phyloP scores from a whole-genome alignment of 2,113 vertebrate species.

The Rhinolophus sinicus region DNA sequence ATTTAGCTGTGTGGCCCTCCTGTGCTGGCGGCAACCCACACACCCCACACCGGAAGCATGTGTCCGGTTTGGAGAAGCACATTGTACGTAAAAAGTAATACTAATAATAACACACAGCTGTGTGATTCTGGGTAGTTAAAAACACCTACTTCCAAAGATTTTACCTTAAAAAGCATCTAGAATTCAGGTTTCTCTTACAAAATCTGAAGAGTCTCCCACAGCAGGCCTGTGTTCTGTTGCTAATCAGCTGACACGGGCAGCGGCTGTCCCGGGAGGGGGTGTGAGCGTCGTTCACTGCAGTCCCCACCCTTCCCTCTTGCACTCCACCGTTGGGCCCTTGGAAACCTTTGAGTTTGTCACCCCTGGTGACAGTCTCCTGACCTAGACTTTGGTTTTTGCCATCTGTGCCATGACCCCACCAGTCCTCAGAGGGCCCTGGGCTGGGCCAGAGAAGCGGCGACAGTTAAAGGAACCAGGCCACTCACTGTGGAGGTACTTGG shows the following conservation, averaged over 20 bases:
- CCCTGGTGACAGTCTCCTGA: not conserved
- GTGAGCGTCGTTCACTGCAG: not conserved
- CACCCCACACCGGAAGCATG: not conserved
- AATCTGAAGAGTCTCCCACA: not conserved
- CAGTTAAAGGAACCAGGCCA: not conserved
- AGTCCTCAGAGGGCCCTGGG: not conserved
- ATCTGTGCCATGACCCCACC: not conserved
- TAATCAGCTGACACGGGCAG: not conserved
- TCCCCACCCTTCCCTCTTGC: not conserved
- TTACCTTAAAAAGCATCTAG: not conserved
- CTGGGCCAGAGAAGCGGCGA: not conserved
- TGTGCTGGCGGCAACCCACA: not conserved
- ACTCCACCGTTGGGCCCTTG: not conserved
- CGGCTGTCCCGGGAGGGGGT: fast-evolving
- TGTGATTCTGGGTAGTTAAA: not conserved
- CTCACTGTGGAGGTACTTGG: not conserved
- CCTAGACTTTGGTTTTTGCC: not conserved
- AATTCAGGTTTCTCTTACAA: not conserved
- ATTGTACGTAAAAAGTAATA: not conserved
- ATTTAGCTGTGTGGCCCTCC: not conserved
- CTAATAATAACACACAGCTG: not conserved
- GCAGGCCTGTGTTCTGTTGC: not conserved
- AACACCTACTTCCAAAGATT: not conserved
- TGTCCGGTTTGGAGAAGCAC: not conserved
- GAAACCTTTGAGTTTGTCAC: not conserved